phyloP scores from a whole-genome alignment of 1,140 invertebrate species.

The Drosophila athabasca region DNA sequence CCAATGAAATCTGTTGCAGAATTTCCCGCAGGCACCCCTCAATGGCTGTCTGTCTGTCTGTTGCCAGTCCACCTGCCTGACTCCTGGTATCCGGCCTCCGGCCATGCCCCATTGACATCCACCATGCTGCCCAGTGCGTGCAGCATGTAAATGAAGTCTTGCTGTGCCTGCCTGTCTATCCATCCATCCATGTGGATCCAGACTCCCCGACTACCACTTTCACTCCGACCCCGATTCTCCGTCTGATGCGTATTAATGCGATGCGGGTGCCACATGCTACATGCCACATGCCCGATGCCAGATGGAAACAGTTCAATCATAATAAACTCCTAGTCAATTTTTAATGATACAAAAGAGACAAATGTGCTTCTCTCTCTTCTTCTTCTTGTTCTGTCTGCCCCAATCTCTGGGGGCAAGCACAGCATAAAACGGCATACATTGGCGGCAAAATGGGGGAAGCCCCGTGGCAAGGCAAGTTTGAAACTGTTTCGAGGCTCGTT shows the following conservation, averaged over 20 bases:
- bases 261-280: constrained; percentile 62
- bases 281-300: constrained; percentile 47
- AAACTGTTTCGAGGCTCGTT: constrained; percentile 35
- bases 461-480: constrained; percentile 19
- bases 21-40: too few relatives aligned
- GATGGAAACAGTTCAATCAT: constrained; percentile 75
- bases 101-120: too few relatives aligned
- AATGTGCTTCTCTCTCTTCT: constrained; percentile 5
- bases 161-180: constrained; percentile 2
- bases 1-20: too few relatives aligned
- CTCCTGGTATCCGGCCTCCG: too few relatives aligned
- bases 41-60: neutral
- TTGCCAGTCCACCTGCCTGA: neutral
- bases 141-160: constrained; percentile 56
- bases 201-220: neutral
- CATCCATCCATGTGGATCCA: neutral
- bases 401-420: constrained; percentile 20
- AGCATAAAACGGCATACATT: constrained; percentile 37
- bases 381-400: neutral
- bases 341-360: constrained; percentile 62
- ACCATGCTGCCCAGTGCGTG: constrained; percentile 3
- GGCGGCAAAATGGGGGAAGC: neutral
- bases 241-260: constrained; percentile 64
- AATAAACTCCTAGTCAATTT: constrained; percentile 70
- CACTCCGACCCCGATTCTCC: constrained; percentile 18